phyloP scores from a whole-genome alignment of 2,113 vertebrate genomes.

The Picathartes gymnocephalus region DNA sequence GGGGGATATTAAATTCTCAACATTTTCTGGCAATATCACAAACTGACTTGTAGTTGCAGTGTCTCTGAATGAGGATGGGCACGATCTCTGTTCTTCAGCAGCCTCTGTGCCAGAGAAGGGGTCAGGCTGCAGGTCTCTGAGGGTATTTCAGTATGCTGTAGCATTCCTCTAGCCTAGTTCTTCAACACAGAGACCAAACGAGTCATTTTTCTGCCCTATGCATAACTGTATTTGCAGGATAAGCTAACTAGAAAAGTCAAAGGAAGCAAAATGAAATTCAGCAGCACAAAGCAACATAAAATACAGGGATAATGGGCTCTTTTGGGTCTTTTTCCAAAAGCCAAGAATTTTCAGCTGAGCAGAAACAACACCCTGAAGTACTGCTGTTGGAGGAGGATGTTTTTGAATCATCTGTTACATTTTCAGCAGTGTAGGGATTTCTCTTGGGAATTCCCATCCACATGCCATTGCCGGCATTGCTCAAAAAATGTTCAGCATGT shows the following conservation, averaged over 20 bases:
- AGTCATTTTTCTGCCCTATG: background rate
- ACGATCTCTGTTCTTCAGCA: background rate
- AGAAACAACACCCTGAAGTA: background rate
- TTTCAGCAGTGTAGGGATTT: conserved; percentile 25
- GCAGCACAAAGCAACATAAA: background rate
- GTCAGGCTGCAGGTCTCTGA: conserved; percentile 18
- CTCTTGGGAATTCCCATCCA: conserved; percentile 30
- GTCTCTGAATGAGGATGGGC: background rate
- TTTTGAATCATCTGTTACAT: conserved; percentile 2
- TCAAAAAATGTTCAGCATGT: background rate
- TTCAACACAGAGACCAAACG: background rate
- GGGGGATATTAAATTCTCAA: conserved; percentile 39
- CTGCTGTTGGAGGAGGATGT: background rate
- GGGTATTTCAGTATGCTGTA: conserved; percentile 1
- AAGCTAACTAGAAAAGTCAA: background rate
- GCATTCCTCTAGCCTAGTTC: conserved; percentile 3
- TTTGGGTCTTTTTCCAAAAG: background rate
- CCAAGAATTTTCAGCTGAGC: background rate
- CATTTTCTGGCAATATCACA: background rate
- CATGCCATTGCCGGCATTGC: background rate
- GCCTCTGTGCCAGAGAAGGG: background rate
- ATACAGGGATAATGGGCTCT: background rate
- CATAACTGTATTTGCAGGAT: background rate
- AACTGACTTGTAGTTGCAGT: background rate
- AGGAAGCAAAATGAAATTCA: background rate